Base-by-base conservation (phyloP, 2,888 invertebrate genomes). In the Tetragonisca angustula region DNA sequence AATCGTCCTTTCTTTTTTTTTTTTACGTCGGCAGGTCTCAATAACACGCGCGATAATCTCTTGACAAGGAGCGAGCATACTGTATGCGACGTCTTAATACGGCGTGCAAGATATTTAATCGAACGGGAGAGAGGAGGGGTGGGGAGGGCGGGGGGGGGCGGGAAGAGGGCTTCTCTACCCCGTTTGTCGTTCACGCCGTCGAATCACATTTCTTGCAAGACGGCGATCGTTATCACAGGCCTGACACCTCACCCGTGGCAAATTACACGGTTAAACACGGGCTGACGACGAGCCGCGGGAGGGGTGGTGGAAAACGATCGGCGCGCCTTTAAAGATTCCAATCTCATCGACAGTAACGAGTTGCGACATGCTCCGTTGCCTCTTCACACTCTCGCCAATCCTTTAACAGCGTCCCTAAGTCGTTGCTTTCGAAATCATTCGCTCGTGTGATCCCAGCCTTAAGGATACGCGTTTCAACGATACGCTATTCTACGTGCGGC, bases 331-430 rank as follows among this genome's bases (percentile, higher is more conserved):
- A 81, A 90, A 90, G 90, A 90, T 90, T 90, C 78, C 87, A 90
- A 90, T 90, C 90, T 90, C 78, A 52, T 81, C 78, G 75, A 32
- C 43, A 65, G 81, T 89, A 90, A 90, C 85, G 90, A 90, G 89
- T 89, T 81, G 84, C 80, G 77, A 82, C 84, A 88, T 86, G 91
- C 85, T 85, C 77, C 86, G 87, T 76, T 86, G 91, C 83, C 75
- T 85, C 87, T 83, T 90, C 76, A 76, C 87, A 73, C 87, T 75
- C 75, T 82, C 72, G 81, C 76, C 86, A 91, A 90, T 90, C 91
- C 89, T 90, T 90, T 87, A 69, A 73, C 64, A 24, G 59, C 81
- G 73, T 76, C 69, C 49, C 75, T 75, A 68, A 61, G 61, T 75
- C 71, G 54, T n/a, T 56, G 65, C 87, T 84, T 85, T 88, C 71